Evolutionary conservation across 2,113 vertebrate genomes (phyloP), one percentile per base, ranked within the genome.

Genomic region (Mus pahari): DNA sequence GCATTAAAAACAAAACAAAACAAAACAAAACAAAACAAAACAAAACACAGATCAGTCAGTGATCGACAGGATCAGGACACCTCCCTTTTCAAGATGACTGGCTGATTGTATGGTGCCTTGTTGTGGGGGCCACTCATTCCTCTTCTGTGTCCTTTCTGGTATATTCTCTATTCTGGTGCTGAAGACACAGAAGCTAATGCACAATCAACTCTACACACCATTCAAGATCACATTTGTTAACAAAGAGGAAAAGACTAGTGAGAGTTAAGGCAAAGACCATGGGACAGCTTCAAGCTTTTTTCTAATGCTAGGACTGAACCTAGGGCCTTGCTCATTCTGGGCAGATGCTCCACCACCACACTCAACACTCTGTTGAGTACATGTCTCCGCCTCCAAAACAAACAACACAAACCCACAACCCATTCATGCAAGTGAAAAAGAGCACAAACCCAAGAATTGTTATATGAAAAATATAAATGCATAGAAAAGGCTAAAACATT

Each of bases 401-500:
- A 39, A 39, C 26, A 17, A 17, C 75, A 75, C 31, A 77, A 75
- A 48, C 8, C 48, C 16, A 78, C 28, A 31, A 53, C 48, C 48
- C 4, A 2, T 31, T 78, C 5, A 68, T 53, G 28, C 50, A 91
- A 90, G 3, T 66, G 48, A 64, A 86, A 93, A 74, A 36, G 19
- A 45, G 28, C 26, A 36, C 84, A 87, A 53, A 70, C 20, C 33
- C 9, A 87, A 45, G 74, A 82, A 81, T 7, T 50, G 33, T 75
- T 83, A 42, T 31, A 64, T 71, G n/a, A 83, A 91, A 90, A 96
- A 62, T 48, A 86, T 20, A 94, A 64, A 84, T 82, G 55, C 24
- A 77, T 39, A 48, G 88, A 45, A n/a, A 87, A 90, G 48, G 64
- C 64, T 83, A 82, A 90, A 39, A 33, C 13, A 83, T 42, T 86